A percentile compares a stretch with the other conserved stretches of the same genome.
Evolutionary conservation across 2,113 vertebrate species (phyloP).

Genomic region (Bujurquina vittata): DNA sequence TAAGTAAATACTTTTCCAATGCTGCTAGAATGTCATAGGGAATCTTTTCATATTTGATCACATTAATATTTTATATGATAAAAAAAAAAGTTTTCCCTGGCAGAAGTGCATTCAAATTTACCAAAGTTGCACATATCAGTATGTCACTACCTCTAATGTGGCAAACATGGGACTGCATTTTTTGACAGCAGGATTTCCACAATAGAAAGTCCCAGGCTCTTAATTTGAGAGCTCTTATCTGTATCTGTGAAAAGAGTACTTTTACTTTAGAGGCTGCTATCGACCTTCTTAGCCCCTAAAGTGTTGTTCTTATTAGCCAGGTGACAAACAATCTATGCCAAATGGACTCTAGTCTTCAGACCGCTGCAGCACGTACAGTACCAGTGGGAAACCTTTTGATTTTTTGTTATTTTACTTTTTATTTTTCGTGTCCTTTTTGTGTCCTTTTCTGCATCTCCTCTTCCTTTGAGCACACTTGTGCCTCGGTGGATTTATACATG

Average conservation of each 20-base stretch:
- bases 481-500: background rate
- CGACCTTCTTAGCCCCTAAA: conserved; percentile 47
- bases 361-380: background rate
- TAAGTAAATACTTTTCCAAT: background rate
- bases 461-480: background rate
- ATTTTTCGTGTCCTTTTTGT: background rate
- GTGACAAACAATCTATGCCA: conserved; percentile 48
- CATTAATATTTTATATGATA: conserved; percentile 31
- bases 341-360: conserved; percentile 25
- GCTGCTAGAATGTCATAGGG: conserved; percentile 3
- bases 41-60: conserved; percentile 40
- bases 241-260: conserved; percentile 23
- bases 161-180: background rate
- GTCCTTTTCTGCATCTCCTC: background rate
- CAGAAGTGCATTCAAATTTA: background rate
- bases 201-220: conserved; percentile 13
- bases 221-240: conserved; percentile 53
- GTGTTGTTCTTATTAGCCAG: conserved; percentile 49
- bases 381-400: background rate
- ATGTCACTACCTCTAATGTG: background rate
- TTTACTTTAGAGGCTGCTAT: conserved; percentile 44
- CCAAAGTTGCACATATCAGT: conserved; percentile 7
- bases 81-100: background rate
- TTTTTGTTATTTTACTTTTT: background rate
- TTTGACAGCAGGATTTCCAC: background rate